Evolutionary conservation across 1,140 invertebrate species (phyloP), one percentile per base, ranked within the genome.

Genomic region (Chymomyza costata): DNA sequence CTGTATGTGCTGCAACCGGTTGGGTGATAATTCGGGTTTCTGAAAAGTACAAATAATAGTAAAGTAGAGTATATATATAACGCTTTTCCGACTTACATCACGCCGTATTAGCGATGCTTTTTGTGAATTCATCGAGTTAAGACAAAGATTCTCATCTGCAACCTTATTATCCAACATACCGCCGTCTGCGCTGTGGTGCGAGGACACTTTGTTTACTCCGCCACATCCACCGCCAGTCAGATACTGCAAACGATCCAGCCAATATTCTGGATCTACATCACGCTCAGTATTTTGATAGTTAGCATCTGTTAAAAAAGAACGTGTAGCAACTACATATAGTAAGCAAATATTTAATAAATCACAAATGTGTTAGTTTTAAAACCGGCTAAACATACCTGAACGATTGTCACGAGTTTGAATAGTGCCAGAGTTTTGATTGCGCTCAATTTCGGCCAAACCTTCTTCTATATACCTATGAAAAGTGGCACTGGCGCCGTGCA

Each of bases 391-490:
- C 60, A 58, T 28, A 80, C 73, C 73, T 8, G 60, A 65, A 3
- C 74, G 69, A 58, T 80, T 81, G 37, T 73, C 74, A 6, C 39
- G 66, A 16, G 37, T 57, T 34, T 64, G 66, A 6, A 54, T 52
- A 0, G 61, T 37, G n/a, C 45, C 63, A 1, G 51, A 16, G 18
- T 57, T 66, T 28, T 71, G 73, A 8, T 54, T 74, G 5, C 82
- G 68, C 25, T 85, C 94, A 30, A 97, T 95, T 51, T 93, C 91
- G 44, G 91, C 90, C 28, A 98, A 87, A 2, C 95, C 94, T 50
- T 93, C 89, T 76, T 95, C 92, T 65, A 98, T 95, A 81, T 95
- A 98, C 66, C 95, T 93, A 86, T 96, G 94, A 87, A 98, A 97
- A 85, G 93, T 95, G 73, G 93, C 92, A 37, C 95, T 96, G 0